phyloP scores from a whole-genome alignment of 2,888 invertebrate genomes.

The Macropis europaea region DNA sequence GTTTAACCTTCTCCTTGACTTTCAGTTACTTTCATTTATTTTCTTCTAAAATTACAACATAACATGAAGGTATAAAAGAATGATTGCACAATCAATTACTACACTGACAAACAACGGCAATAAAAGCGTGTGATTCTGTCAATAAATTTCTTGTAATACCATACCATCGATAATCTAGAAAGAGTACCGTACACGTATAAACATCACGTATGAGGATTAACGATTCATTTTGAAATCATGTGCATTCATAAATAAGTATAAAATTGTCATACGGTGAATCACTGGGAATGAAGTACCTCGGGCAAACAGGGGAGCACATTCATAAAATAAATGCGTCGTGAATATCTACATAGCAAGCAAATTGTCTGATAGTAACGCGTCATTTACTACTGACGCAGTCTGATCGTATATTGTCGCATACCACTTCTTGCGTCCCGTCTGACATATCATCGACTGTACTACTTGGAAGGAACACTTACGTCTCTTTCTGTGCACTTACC shows the following conservation, averaged over 20 bases:
- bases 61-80: too few relatives aligned
- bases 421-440: conserved; percentile 47
- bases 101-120: too few relatives aligned
- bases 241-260: not conserved
- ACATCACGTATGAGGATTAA: too few relatives aligned
- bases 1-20: too few relatives aligned
- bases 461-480: conserved; percentile 7
- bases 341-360: not conserved
- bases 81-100: too few relatives aligned
- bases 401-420: conserved; percentile 33
- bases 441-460: conserved; percentile 3
- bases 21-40: too few relatives aligned
- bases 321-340: not conserved
- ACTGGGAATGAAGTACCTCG: not conserved
- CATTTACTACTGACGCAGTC: conserved; percentile 52
- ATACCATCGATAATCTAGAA: not conserved
- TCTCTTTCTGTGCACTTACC: not conserved
- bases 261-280: not conserved
- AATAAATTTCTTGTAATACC: not conserved
- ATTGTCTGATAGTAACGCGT: conserved; percentile 36
- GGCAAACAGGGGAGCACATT: not conserved
- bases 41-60: too few relatives aligned
- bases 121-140: too few relatives aligned
- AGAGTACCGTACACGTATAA: too few relatives aligned
- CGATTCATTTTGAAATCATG: not conserved